phyloP scores from a whole-genome alignment of 2,888 invertebrate species.

The Leucophenga maculata region DNA sequence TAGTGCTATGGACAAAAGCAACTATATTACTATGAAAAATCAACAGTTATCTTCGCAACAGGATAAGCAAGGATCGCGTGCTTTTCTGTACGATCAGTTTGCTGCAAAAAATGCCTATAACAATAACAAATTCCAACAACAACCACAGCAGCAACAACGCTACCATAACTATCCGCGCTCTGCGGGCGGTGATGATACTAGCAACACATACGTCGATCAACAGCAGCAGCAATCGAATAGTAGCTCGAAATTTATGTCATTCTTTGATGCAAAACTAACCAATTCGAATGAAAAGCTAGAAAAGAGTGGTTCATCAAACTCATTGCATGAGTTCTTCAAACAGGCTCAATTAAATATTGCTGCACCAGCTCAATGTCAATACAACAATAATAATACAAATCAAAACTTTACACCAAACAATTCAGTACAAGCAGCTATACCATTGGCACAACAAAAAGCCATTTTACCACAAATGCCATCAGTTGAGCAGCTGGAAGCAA shows the following conservation, averaged over 20 bases:
- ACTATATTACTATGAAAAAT: constrained; percentile 33
- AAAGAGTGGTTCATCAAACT: constrained; percentile 57
- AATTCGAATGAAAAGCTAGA: constrained; percentile 43
- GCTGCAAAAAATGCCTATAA: constrained; percentile 31
- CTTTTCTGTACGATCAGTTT: constrained; percentile 53
- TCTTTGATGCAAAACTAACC: constrained; percentile 41
- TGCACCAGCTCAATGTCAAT: constrained; percentile 30
- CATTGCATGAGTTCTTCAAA: constrained; percentile 67
- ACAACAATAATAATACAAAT: no score
- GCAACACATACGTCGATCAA: constrained; percentile 12
- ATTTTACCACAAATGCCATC: constrained; percentile 59
- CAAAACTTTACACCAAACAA: no score
- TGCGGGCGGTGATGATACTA: constrained; percentile 22
- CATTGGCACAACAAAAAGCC: constrained; percentile 14
- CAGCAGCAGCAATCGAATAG: constrained; percentile 39
- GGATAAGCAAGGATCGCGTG: constrained; percentile 47
- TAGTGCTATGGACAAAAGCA: neutral
- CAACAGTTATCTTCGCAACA: neutral
- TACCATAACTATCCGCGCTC: constrained; percentile 31
- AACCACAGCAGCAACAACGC: neutral
- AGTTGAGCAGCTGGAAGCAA: constrained; percentile 68
- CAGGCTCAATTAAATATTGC: constrained; percentile 52
- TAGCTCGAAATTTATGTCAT: constrained; percentile 57
- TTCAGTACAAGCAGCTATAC: constrained; percentile 10
- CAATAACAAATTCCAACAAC: constrained; percentile 26